These are phyloP conservation scores for Morinoia aosen DNA, from an alignment of 2,888 invertebrate species.

Conservation along the genomic window DNA sequence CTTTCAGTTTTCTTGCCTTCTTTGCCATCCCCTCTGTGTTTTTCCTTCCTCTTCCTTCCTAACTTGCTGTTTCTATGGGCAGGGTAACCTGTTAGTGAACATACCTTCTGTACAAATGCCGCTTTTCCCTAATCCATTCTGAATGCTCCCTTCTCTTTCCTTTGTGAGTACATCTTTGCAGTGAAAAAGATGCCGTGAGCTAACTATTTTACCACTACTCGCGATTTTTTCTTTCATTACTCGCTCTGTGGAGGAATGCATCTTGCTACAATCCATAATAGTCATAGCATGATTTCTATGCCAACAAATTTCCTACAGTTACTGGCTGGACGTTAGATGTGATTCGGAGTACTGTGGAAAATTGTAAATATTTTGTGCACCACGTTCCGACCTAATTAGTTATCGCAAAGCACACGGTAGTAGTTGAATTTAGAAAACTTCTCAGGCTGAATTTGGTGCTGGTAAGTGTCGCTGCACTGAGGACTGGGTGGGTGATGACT, in stretches of 20 bases:
- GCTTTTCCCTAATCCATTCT: no score
- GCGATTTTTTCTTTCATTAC: no score
- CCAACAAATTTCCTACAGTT: not conserved
- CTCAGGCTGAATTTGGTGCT: conserved; percentile 63
- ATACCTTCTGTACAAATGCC: no score
- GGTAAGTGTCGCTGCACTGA: conserved; percentile 73
- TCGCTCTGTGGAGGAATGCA: not conserved
- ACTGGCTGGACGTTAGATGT: not conserved
- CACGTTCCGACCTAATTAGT: not conserved
- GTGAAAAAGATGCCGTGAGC: no score
- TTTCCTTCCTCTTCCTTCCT: no score
- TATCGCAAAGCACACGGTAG: not conserved
- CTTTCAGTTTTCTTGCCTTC: no score
- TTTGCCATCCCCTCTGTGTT: no score
- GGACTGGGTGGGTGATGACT: conserved; percentile 76
- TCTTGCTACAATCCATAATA: not conserved
- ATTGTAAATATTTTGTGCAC: not conserved
- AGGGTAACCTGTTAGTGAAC: no score
- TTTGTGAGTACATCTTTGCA: no score
- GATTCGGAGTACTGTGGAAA: not conserved
- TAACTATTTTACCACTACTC: no score
- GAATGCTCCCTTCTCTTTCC: no score
- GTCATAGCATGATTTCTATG: not conserved
- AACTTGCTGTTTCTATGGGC: no score
- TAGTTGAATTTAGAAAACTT: not conserved